phyloP scores from a whole-genome alignment of 2,113 vertebrate genomes.

The Oplegnathus fasciatus region DNA sequence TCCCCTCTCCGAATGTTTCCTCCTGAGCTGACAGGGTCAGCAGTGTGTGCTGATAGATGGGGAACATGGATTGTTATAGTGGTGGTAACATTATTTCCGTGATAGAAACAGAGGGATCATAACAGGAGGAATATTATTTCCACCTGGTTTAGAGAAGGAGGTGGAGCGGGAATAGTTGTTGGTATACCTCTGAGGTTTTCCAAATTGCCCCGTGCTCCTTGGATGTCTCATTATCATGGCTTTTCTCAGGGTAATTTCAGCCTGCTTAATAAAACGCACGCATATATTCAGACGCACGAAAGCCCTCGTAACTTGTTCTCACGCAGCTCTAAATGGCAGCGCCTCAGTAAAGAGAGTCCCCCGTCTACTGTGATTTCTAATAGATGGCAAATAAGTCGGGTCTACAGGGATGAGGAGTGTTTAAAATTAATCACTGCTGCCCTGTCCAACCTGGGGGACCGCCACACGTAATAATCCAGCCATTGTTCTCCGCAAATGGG shows the following conservation, averaged over 20 bases:
- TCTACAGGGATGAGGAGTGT: conserved; percentile 67
- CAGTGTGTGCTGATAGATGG: conserved; percentile 62
- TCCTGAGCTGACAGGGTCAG: conserved; percentile 58
- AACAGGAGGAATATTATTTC: conserved; percentile 67
- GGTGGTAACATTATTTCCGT: conserved; percentile 51
- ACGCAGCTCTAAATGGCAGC: conserved; percentile 70
- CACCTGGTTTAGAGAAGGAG: conserved; percentile 61
- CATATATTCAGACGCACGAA: conserved; percentile 59
- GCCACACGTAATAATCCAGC: conserved; percentile 74
- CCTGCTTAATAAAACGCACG: conserved; percentile 67
- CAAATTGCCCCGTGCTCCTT: conserved; percentile 64
- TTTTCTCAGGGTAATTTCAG: conserved; percentile 75
- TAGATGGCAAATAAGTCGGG: conserved; percentile 57
- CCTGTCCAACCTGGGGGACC: conserved; percentile 71
- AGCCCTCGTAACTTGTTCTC: conserved; percentile 74
- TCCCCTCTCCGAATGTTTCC: conserved; percentile 69
- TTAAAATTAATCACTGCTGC: conserved; percentile 79
- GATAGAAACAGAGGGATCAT: conserved; percentile 46
- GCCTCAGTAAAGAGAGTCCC: conserved; percentile 55
- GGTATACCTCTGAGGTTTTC: conserved; percentile 65
- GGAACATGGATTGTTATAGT: conserved; percentile 39
- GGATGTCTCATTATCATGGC: conserved; percentile 71
- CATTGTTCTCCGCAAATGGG: conserved; percentile 82
- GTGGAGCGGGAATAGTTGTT: conserved; percentile 43
- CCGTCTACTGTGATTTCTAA: conserved; percentile 56